Evolutionary conservation across 2,113 vertebrate species (phyloP), one percentile per base, ranked within the genome.

Genomic region (Pseudopodoces humilis): DNA sequence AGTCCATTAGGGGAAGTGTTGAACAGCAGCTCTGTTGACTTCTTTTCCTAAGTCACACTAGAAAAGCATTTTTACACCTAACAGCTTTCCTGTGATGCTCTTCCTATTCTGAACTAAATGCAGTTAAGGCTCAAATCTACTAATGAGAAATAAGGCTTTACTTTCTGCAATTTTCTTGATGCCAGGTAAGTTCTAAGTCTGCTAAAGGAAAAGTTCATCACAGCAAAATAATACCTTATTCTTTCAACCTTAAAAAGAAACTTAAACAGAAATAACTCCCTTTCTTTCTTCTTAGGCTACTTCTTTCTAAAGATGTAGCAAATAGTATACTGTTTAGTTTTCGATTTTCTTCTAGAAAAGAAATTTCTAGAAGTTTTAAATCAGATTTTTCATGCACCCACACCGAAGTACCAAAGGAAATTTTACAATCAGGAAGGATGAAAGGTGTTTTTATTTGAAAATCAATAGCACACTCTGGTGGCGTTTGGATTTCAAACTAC

Each of bases 391-490:
- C 82, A 50, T 3, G 22, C 4, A 53, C 15, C 15, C 69, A 41
- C n/a, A 71, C 4, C 10, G 5, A 85, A 77, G 33, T 4, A 67
- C 19, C 14, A 25, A 17, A 58, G 18, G 22, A 52, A 64, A 69
- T n/a, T 33, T 74, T 41, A 63, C 23, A 12, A 52, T 10, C 62
- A 82, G 33, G 43, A 60, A 72, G 56, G 25, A 81, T 7, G 31
- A 10, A 52, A 72, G 41, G 11, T 35, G 35, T 55, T 69, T 86
- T 46, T 63, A 88, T 93, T 70, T 80, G 68, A 94, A 97, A 91
- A 94, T 77, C 97, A 98, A 98, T 71, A 98, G 98, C 96, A 96
- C 97, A 95, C 98, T 98, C 98, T 98, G 92, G 97, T 98, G 98
- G 98, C 58, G 37, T 75, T n/a, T 77, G 15, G 23, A 74, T 80